Percentiles rank a stretch among this genome's conserved stretches.
Evolutionary conservation across 2,888 invertebrate species (phyloP).

Genomic region (Marasmarcha lunaedactyla): DNA sequence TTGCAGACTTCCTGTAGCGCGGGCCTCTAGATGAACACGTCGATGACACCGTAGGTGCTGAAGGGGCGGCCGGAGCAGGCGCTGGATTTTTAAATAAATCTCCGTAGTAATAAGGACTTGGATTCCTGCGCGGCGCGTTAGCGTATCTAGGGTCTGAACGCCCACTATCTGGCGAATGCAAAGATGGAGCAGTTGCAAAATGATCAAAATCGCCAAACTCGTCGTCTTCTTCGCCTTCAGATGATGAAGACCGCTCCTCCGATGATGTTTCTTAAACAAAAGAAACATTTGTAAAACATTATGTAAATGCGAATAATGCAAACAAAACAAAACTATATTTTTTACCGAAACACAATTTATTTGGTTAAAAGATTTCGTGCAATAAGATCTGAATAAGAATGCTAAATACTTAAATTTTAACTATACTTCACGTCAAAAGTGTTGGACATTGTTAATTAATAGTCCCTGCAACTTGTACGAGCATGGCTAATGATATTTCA

Average conservation of each 20-base stretch:
- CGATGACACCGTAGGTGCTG: constrained; percentile 53
- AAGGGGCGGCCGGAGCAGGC: constrained; percentile 55
- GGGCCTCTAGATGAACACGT: constrained; percentile 62
- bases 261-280: constrained; percentile 57
- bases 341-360: too few species aligned
- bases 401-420: too few species aligned
- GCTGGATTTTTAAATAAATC: constrained; percentile 74
- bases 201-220: constrained; percentile 65
- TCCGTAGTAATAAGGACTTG: constrained; percentile 87
- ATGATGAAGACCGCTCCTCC: constrained; percentile 57
- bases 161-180: constrained; percentile 79
- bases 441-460: too few species aligned
- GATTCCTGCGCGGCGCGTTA: constrained; percentile 74
- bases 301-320: too few species aligned
- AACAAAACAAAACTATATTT: too few species aligned
- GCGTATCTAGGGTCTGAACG: constrained; percentile 67
- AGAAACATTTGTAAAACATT: constrained; percentile 10
- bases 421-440: too few species aligned
- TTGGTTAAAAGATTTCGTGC: too few species aligned
- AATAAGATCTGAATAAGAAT: too few species aligned
- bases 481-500: constrained; percentile 15
- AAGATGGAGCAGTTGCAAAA: constrained; percentile 64
- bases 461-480: constrained; percentile 10
- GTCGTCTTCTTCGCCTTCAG: constrained; percentile 72
- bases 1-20: constrained; percentile 78